A percentile compares a stretch with the other conserved stretches of the same genome.
phyloP scores from a whole-genome alignment of 2,888 invertebrate species.

The Miltochrista miniata region DNA sequence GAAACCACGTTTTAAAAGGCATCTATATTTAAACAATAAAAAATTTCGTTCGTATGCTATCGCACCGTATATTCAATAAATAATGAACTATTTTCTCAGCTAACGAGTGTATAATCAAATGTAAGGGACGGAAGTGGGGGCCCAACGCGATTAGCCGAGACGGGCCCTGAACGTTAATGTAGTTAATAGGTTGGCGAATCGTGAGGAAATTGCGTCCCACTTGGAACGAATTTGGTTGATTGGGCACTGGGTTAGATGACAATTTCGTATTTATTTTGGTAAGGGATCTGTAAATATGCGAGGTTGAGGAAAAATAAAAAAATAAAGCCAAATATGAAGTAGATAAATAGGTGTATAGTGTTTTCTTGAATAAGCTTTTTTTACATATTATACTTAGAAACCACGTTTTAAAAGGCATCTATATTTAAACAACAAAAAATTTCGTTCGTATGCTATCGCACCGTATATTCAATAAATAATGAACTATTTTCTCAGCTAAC shows the following conservation, averaged over 20 bases:
- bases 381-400: too few relatives aligned
- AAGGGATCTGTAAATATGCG: constrained; percentile 3
- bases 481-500: constrained; percentile 52
- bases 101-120: constrained; percentile 66
- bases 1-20: too few relatives aligned
- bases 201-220: constrained; percentile 75
- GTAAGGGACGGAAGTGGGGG: constrained; percentile 57
- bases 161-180: constrained; percentile 76
- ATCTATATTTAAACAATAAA: constrained; percentile 14
- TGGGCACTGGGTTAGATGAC: constrained; percentile 63
- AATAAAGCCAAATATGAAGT: too few relatives aligned
- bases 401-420: too few relatives aligned
- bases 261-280: constrained; percentile 10
- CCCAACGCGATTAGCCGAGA: constrained; percentile 68
- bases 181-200: constrained; percentile 74
- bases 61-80: constrained; percentile 34
- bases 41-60: constrained; percentile 4
- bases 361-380: too few relatives aligned
- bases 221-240: constrained; percentile 65
- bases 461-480: constrained; percentile 41
- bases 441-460: constrained; percentile 3
- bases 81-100: constrained; percentile 50
- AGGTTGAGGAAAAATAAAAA: not conserved
- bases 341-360: too few relatives aligned
- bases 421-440: constrained; percentile 13